phyloP scores from a whole-genome alignment of 2,113 vertebrate genomes.

The Gorilla gorilla region DNA sequence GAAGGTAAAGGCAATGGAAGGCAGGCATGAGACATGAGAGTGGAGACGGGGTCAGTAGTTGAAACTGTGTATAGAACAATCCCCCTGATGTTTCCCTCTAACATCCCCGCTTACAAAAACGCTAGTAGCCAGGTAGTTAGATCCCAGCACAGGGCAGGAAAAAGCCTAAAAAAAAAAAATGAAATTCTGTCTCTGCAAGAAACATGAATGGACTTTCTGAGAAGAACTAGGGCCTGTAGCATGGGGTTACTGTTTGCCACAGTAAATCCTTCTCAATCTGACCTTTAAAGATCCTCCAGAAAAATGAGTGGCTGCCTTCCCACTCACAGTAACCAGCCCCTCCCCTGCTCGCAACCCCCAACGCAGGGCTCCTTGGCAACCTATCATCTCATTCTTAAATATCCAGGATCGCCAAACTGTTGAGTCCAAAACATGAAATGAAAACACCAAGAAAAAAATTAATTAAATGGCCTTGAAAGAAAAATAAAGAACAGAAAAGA shows the following conservation, averaged over 20 bases:
- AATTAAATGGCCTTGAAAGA: background rate
- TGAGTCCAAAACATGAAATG: background rate
- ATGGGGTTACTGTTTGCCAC: too few species aligned
- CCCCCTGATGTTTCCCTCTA: background rate
- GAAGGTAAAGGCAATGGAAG: background rate
- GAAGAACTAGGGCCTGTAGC: background rate
- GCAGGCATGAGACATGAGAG: background rate
- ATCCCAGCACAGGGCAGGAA: background rate
- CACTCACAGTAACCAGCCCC: too few species aligned
- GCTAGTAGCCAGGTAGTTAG: background rate
- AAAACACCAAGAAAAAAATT: background rate
- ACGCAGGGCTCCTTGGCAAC: background rate
- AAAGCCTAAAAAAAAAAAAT: background rate
- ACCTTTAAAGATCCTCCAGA: background rate
- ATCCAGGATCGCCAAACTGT: background rate
- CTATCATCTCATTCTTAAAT: background rate
- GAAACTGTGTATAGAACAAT: background rate
- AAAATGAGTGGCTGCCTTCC: background rate
- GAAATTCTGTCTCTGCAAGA: background rate
- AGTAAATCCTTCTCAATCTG: background rate
- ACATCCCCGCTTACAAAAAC: background rate
- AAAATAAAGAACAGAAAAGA: constrained; percentile 29
- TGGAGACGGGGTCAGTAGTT: background rate
- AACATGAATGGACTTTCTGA: background rate
- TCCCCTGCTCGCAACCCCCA: background rate